These are phyloP conservation scores for Lamellibrachia luymesi DNA, from an alignment of 1,140 invertebrate genomes.

Conservation along the genomic window DNA sequence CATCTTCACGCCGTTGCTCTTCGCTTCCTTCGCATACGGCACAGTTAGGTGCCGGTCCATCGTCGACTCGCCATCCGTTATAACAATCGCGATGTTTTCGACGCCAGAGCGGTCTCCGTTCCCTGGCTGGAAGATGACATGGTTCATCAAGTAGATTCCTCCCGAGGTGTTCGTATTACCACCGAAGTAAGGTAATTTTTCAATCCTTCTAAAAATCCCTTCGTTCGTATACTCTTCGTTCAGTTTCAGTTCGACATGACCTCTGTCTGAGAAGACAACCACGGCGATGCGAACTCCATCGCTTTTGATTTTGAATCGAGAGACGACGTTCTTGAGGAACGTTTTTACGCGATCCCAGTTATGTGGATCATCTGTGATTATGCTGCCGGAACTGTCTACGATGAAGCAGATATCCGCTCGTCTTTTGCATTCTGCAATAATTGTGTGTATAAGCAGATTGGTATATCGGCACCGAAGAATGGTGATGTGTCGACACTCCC, in stretches of 20 bases:
- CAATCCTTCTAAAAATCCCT: background rate
- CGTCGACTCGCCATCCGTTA: conserved; percentile 40
- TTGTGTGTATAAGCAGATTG: too few relatives aligned
- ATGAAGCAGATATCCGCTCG: conserved; percentile 17
- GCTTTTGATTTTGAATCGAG: background rate
- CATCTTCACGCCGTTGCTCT: conserved; percentile 10
- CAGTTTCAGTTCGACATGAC: background rate
- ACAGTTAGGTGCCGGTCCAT: conserved; percentile 29
- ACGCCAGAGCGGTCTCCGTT: conserved; percentile 25
- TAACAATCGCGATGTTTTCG: conserved; percentile 31
- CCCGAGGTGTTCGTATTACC: conserved; percentile 21
- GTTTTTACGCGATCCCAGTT: conserved; percentile 14
- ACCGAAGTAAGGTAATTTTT: background rate
- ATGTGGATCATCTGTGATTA: background rate
- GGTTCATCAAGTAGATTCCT: background rate
- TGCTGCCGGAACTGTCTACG: conserved; percentile 20
- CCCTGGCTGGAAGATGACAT: background rate
- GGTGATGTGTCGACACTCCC: too few relatives aligned
- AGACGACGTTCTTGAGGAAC: conserved; percentile 9
- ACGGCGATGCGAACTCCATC: background rate
- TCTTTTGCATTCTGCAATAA: too few relatives aligned
- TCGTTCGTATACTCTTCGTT: background rate
- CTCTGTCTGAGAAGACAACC: background rate
- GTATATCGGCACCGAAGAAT: too few relatives aligned
- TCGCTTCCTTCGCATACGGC: conserved; percentile 17